Evolutionary conservation across 2,888 invertebrate species (phyloP), one percentile per base, ranked within the genome.

Genomic region (Amaurobius ferox): DNA sequence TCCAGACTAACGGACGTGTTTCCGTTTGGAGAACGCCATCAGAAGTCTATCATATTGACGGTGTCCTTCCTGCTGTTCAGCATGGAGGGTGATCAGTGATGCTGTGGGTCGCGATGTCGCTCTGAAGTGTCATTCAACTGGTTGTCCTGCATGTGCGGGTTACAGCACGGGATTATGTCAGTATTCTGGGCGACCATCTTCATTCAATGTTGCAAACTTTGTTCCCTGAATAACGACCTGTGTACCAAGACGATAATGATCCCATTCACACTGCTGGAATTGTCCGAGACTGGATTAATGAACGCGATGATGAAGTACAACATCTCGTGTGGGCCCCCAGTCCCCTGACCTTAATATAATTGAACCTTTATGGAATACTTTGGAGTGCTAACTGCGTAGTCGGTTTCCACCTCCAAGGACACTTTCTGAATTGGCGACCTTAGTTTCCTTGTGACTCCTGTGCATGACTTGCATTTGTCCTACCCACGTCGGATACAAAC

Each of bases 131-230:
- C 39, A 64, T 13, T 9, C 28, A 62, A 0, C 39, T 39, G 26
- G 29, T 61, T 39, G 64, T 64, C 11, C 39, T 64, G 35, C 6
- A 62, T 28, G 28, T n/a, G 1, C 2, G n/a, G 0, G 40, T 74
- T 62, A 74, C 62, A 62, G 28, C 23, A 28, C 0, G 13, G 29
- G 64, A 35, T 62, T 67, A 67, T 67, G 32, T 11, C 32, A 67
- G 67, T 26, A 64, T 64, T 64, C 64, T 64, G 64, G 64, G 13
- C 64, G 64, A 64, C 29, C 64, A 26, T 64, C 30, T 67, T 67
- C 67, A 67, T 30, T 19, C 67, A 32, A 13, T 67, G 32, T 16
- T 67, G 67, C 7, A 67, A 67, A 19, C n/a, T 7, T 29, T 30
- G 67, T 67, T 67, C 3, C 67, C 67, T 67, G 32, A 67, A 30